Evolutionary conservation across 1,140 invertebrate species (phyloP), one percentile per base, ranked within the genome.

Genomic region (Chelonus insularis): DNA sequence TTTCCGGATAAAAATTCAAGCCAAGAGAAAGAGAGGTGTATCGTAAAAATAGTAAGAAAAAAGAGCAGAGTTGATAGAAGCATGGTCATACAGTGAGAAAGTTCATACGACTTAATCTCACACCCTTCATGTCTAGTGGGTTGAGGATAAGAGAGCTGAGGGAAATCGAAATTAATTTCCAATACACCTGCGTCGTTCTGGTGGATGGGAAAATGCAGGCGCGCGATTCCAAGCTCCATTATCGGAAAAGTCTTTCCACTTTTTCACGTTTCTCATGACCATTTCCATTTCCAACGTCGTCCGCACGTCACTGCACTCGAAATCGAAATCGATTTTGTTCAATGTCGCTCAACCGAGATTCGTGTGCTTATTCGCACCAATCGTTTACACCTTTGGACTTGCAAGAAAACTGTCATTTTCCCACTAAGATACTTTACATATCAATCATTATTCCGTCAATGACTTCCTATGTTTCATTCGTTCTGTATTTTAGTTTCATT

Each of bases 141-240:
- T 4, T 4, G 36, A 11, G 36, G 7, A 43, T 32, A 34, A 23
- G 16, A 51, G 36, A 41, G 14, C 37, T 4, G 21, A 48, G 63
- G 60, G 64, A 67, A 73, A 65, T 68, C 48, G 66, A 74, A 73
- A 73, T 76, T 75, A 76, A 75, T 75, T 74, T 73, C 60, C 64
- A 70, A 68, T 67, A 66, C 72, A 73, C 68, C 72, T 71, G 74
- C 51, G 63, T 55, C 52, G 56, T 60, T 36, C 18, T 11, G 29
- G 12, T 25, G 14, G 8, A 45, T 55, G 39, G 37, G 12, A 32
- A 56, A 56, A 56, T 21, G 9, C 12, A 62, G 41, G 43, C 41
- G 57, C 60, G 43, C 58, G 63, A 65, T 65, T 63, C 59, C 7
- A 18, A 57, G 37, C 65, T 70, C 71, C 66, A 71, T 72, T 73